Conservation (phyloP, 1,140 invertebrate species). For the Rhynchophorus ferrugineus region DNA sequence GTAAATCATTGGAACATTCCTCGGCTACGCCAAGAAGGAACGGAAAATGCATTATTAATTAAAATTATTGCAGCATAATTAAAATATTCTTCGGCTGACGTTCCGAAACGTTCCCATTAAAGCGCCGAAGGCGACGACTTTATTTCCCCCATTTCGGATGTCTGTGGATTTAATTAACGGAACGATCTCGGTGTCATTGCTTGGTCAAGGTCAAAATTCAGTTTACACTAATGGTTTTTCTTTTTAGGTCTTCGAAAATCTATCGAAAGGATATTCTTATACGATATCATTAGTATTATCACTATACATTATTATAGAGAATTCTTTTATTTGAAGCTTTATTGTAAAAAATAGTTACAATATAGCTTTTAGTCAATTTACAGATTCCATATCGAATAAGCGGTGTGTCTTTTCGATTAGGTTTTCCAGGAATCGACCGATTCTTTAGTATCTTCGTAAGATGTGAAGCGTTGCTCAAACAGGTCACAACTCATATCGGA, state of each 20-base stretch:
- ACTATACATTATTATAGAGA: neutral
- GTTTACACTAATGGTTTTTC: neutral
- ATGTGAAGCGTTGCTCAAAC: too few relatives aligned
- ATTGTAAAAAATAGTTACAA: neutral
- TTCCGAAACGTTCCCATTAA: neutral
- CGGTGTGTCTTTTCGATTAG: too few relatives aligned
- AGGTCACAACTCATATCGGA: too few relatives aligned
- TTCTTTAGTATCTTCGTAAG: too few relatives aligned
- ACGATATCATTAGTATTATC: neutral
- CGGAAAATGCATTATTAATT: neutral
- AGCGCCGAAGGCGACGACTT: neutral
- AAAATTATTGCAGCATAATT: neutral
- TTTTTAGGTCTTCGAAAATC: neutral
- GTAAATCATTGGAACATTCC: too few relatives aligned
- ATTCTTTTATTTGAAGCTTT: neutral
- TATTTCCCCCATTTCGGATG: neutral
- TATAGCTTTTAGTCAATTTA: too few relatives aligned
- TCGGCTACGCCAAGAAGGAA: too few relatives aligned
- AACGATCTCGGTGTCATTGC: too few relatives aligned
- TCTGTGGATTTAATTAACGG: neutral
- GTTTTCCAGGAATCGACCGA: too few relatives aligned
- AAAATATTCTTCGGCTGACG: neutral
- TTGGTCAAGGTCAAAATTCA: neutral
- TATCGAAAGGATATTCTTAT: neutral
- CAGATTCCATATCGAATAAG: too few relatives aligned